phyloP scores from a whole-genome alignment of 2,888 invertebrate species.

The Argyresthia albistria region DNA sequence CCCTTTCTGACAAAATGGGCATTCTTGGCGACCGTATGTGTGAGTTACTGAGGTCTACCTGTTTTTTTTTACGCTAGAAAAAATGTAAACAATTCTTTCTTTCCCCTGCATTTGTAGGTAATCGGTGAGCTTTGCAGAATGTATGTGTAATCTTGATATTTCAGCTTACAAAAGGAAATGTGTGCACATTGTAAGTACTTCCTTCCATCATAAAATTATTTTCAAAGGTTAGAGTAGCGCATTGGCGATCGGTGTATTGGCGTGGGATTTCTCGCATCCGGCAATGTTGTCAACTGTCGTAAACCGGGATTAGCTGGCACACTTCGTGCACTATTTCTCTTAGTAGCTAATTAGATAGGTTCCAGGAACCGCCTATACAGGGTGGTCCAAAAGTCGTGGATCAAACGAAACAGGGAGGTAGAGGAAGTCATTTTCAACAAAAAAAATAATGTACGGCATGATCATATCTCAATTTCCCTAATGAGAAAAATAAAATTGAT shows the following conservation, averaged over 20 bases:
- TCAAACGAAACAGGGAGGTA: too few species aligned
- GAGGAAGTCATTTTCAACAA: too few species aligned
- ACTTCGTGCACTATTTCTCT: background rate
- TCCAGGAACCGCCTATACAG: background rate
- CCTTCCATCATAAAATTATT: background rate
- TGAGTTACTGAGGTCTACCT: slow-evolving; percentile 26
- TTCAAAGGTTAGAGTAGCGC: background rate
- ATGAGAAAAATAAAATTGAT: too few species aligned
- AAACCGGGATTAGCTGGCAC: background rate
- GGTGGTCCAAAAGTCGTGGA: too few species aligned
- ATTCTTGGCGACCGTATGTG: slow-evolving; percentile 33
- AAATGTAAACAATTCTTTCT: slow-evolving; percentile 60
- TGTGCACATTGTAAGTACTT: background rate
- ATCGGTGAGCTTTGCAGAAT: too few species aligned
- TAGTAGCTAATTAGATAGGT: background rate
- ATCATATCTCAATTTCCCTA: too few species aligned
- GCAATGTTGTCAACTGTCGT: background rate
- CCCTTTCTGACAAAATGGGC: slow-evolving; percentile 42
- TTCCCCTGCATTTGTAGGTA: slow-evolving; percentile 11
- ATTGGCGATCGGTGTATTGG: background rate
- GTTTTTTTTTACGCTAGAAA: slow-evolving; percentile 29
- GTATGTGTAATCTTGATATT: background rate
- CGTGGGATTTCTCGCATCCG: slow-evolving; percentile 2
- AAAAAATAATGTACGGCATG: too few species aligned
- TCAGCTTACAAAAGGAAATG: slow-evolving; percentile 2